Evolutionary conservation across 2,797 vertebrate species (phyloP), one percentile per base, ranked within the genome.

Genomic region (Epinephelus coioides): DNA sequence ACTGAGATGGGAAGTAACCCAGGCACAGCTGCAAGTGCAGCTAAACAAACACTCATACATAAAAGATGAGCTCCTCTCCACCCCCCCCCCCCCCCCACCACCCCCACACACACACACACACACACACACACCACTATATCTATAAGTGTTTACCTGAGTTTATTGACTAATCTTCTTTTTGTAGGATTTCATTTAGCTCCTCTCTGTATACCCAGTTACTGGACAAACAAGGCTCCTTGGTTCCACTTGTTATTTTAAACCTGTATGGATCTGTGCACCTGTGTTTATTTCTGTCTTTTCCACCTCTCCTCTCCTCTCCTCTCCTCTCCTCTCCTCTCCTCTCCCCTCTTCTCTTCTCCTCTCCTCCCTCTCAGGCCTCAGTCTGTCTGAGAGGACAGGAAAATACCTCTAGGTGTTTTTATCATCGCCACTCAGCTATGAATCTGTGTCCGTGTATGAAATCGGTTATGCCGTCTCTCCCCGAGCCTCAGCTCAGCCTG

Each of bases 21-120:
- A 72, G 76, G 70, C 91, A 85, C 91, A 93, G 90, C 91, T 91
- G 91, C 83, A 89, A 91, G 83, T 85, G 88, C 86, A 88, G 85
- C 86, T 90, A 86, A 83, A 90, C 88, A 92, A 91, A 92, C 85
- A 86, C 84, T 91, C 89, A 91, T 91, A 68, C 91, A 92, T 90
- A 85, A 92, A 92, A 92, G 83, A 93, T 91, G 86, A 91, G 88
- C 18, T 51, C 43, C 69, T 55, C 68, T 62, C 70, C 19, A 30
- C 23, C 78, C 23, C 46, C 11, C 38, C 11, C 73, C n/a, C 57
- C 8, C 53, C 15, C 43, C 44, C 40, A 54, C 23, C 40, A 6
- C 6, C 1, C 49, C 0, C 38, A 2, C n/a, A 3, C 38, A 5
- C 78, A 3, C 38, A 17, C 43, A 51, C 57, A 64, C 57, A 66